Evolutionary conservation across 2,113 vertebrate genomes (phyloP), one percentile per base, ranked within the genome.

Genomic region (Clarias batrachus): DNA sequence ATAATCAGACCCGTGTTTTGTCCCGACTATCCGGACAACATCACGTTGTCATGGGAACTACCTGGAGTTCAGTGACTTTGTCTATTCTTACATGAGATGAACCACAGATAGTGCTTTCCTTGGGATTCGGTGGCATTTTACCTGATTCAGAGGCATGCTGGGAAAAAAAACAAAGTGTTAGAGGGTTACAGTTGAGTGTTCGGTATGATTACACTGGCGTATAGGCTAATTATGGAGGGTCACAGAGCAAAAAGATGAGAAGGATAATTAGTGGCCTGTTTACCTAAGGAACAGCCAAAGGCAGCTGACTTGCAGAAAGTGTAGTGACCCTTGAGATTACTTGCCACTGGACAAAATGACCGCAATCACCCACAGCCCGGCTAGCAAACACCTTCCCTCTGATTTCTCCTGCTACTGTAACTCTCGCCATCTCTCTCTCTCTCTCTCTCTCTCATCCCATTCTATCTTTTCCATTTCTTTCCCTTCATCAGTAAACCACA

Each of bases 251-350:
- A 81, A 81, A 74, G 65, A 66, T 68, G 68, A 59, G 68, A 30
- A 54, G 65, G 80, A 54, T 60, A 81, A 88, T 73, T 71, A 78
- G 84, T 82, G 62, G 71, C 25, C 62, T 66, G 77, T 87, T 85
- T 85, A 78, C 33, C 63, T 56, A 54, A 78, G 78, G 86, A 65
- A 25, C 73, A 86, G 84, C 88, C 85, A 81, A 85, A 88, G 87
- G 88, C 59, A 86, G 81, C 48, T 86, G 74, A 85, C 82, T 71
- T 13, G 23, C 70, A 76, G 85, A 85, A 81, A 78, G 57, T 77
- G 17, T 48, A 60, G 41, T 90, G 87, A 91, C 85, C 86, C 70
- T 63, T 23, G 14, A 84, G 81, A 91, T 80, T 89, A 54, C 80
- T 86, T 33, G 48, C 80, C 63, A 57, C 30, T 13, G 59, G 77